phyloP scores from a whole-genome alignment of 1,140 invertebrate genomes.

The Agrilus planipennis region DNA sequence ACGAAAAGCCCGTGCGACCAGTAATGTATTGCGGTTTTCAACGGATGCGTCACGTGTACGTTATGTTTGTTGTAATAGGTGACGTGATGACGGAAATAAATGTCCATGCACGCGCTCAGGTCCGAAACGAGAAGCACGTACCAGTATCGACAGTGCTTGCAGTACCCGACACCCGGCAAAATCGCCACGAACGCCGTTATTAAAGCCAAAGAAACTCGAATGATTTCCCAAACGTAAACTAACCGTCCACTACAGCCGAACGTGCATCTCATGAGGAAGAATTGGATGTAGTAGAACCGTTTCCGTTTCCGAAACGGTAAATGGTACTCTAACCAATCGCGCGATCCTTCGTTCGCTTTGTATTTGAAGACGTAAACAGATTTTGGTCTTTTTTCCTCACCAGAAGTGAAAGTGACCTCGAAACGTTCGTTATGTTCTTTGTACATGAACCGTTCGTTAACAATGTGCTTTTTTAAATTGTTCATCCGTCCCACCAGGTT shows the following conservation, averaged over 20 bases:
- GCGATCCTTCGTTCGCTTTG: too few relatives aligned
- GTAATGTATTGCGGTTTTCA: slow-evolving; percentile 15
- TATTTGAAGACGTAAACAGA: too few relatives aligned
- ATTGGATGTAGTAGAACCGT: background rate
- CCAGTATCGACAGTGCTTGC: background rate
- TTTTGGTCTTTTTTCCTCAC: too few relatives aligned
- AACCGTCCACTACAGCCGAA: slow-evolving; percentile 5
- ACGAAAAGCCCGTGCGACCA: slow-evolving; percentile 12
- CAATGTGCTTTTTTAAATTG: too few relatives aligned
- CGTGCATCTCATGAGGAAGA: slow-evolving; percentile 3
- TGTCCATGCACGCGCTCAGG: slow-evolving; percentile 11
- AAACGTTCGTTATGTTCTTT: too few relatives aligned
- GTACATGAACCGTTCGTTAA: too few relatives aligned
- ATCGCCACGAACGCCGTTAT: slow-evolving; percentile 6
- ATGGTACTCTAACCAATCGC: background rate
- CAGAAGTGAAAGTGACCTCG: too few relatives aligned
- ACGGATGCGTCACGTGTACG: slow-evolving; percentile 11
- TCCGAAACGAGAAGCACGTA: slow-evolving; percentile 12
- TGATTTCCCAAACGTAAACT: slow-evolving; percentile 13
- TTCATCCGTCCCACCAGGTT: too few relatives aligned
- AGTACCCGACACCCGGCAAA: slow-evolving; percentile 1
- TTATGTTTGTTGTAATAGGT: slow-evolving; percentile 16
- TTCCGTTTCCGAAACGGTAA: background rate
- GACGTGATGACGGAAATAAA: slow-evolving; percentile 14
- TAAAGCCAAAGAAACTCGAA: slow-evolving; percentile 10